A percentile compares a stretch with the other conserved stretches of the same genome.
These are phyloP conservation scores for Brachyistius frenatus DNA, from an alignment of 2,113 vertebrate genomes.

Conservation along the genomic window DNA sequence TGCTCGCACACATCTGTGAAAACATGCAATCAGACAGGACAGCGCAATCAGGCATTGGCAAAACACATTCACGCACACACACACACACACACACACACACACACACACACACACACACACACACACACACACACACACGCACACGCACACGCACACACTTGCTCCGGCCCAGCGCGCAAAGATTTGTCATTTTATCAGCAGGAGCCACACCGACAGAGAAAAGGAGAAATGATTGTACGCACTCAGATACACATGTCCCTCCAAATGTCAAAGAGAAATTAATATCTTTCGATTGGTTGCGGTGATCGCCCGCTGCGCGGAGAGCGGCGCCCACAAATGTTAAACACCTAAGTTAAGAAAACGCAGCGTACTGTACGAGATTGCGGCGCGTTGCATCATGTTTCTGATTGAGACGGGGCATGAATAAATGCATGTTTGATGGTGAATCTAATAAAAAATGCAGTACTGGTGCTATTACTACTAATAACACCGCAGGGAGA, in stretches of 20 bases:
- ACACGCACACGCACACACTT: background rate
- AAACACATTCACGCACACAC: slow-evolving; percentile 14
- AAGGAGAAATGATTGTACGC: slow-evolving; percentile 36
- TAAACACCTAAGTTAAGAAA: slow-evolving; percentile 6
- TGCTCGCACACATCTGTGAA: slow-evolving; percentile 10
- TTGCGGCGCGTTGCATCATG: slow-evolving; percentile 51
- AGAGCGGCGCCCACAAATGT: background rate
- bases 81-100: background rate
- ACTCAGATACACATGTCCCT: slow-evolving; percentile 29
- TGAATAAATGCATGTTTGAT: slow-evolving; percentile 51
- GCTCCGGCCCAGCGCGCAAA: background rate
- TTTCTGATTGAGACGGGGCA: slow-evolving; percentile 20
- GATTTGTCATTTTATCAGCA: slow-evolving; percentile 37
- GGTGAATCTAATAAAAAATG: slow-evolving; percentile 31
- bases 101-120: background rate
- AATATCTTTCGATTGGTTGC: slow-evolving; percentile 25
- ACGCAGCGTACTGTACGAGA: background rate
- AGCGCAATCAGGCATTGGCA: slow-evolving; percentile 38
- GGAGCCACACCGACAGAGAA: slow-evolving; percentile 20
- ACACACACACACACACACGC: background rate
- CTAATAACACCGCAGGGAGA: slow-evolving; percentile 50
- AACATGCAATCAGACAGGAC: slow-evolving; percentile 49
- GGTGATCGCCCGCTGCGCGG: slow-evolving; percentile 10
- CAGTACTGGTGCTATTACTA: slow-evolving; percentile 18
- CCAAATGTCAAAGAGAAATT: slow-evolving; percentile 57